These are phyloP conservation scores for Anolis sagrei DNA, from an alignment of 2,113 vertebrate genomes.

Conservation along the genomic window DNA sequence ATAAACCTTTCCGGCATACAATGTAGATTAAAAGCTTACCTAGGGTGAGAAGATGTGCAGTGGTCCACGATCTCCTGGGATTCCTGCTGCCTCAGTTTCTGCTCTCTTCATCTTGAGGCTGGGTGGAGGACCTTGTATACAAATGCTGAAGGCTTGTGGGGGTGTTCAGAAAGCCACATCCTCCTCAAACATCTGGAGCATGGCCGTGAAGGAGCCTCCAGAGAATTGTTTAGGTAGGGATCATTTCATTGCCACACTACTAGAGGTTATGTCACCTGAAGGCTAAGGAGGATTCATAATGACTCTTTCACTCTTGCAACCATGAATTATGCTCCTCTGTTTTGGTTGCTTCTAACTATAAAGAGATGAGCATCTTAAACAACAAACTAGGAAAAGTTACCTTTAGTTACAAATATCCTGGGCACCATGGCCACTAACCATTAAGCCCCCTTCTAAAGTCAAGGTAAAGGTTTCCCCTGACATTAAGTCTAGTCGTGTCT, in stretches of 20 bases:
- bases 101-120: neutral
- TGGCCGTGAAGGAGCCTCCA: neutral
- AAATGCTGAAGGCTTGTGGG: neutral
- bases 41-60: neutral
- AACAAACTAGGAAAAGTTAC: neutral
- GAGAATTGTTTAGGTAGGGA: neutral
- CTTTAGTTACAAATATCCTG: neutral
- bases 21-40: neutral
- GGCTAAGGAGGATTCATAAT: neutral
- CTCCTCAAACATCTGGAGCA: neutral
- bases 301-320: neutral
- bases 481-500: too few species aligned
- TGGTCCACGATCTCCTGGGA: neutral
- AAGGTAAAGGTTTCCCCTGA: too few species aligned
- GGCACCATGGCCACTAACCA: too few species aligned
- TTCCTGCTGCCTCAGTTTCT: neutral
- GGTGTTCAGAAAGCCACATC: neutral
- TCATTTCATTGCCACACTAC: neutral
- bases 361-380: neutral
- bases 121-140: neutral
- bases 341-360: neutral
- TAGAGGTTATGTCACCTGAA: neutral
- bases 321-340: neutral
- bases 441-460: too few species aligned
- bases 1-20: neutral